A percentile compares a stretch with the other conserved stretches of the same genome.
phyloP scores from a whole-genome alignment of 2,888 invertebrate species.

The Heteropelma amictum region DNA sequence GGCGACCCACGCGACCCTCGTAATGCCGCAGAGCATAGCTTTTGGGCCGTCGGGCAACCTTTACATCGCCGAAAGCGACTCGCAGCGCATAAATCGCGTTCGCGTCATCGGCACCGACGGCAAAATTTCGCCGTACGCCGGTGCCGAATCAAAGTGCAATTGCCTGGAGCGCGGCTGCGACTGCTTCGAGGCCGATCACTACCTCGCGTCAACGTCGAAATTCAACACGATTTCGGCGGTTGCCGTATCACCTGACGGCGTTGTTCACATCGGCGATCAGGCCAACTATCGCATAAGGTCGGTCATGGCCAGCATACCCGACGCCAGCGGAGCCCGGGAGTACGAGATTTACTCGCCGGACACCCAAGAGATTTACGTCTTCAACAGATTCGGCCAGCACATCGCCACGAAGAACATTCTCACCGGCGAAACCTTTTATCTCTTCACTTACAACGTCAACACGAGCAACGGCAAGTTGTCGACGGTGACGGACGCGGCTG shows the following conservation, averaged over 20 bases:
- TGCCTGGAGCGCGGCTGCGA: constrained; percentile 94
- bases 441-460: constrained; percentile 97
- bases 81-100: constrained; percentile 94
- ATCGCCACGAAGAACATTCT: constrained; percentile 95
- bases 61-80: constrained; percentile 97
- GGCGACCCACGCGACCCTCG: constrained; percentile 93
- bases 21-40: constrained; percentile 96
- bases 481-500: constrained; percentile 95
- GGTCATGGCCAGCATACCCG: constrained; percentile 93
- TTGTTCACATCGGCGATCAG: constrained; percentile 97
- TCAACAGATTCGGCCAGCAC: constrained; percentile 97
- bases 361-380: constrained; percentile 95
- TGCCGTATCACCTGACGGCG: constrained; percentile 95
- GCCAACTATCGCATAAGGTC: constrained; percentile 93
- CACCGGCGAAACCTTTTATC: constrained; percentile 95
- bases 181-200: constrained; percentile 95
- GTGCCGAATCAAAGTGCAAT: constrained; percentile 95
- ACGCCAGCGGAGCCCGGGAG: constrained; percentile 89
- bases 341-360: constrained; percentile 97
- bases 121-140: constrained; percentile 94
- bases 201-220: constrained; percentile 94
- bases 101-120: constrained; percentile 96
- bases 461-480: constrained; percentile 97
- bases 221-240: constrained; percentile 96
- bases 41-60: constrained; percentile 95